Evolutionary conservation across 2,113 vertebrate genomes (phyloP).

Genomic region (Pitta sordida): DNA sequence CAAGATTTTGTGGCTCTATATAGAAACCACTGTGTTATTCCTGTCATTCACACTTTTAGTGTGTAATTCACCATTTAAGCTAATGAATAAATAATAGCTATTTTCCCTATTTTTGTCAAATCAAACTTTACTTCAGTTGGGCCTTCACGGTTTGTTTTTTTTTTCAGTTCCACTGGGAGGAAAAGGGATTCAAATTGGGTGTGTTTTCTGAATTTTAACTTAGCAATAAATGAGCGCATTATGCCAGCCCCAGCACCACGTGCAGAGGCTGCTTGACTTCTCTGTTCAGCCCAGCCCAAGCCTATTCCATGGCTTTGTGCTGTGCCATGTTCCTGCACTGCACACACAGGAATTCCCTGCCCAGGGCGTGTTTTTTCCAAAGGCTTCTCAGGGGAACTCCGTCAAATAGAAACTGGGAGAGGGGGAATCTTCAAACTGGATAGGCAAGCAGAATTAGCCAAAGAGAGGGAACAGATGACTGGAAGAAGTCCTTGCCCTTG

Average conservation of each 20-base stretch:
- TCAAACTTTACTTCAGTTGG: neutral
- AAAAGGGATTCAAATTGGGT: neutral
- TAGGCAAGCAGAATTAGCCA: neutral
- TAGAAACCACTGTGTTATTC: neutral
- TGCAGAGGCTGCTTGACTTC: neutral
- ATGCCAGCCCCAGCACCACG: neutral
- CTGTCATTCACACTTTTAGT: neutral
- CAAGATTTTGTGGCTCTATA: neutral
- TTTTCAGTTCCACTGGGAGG: neutral
- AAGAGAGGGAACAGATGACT: neutral
- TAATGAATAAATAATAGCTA: slow-evolving; percentile 1
- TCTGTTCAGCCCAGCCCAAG: neutral
- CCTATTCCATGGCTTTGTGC: neutral
- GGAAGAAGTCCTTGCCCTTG: neutral
- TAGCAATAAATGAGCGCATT: neutral
- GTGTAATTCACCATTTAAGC: neutral
- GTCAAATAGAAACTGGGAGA: neutral
- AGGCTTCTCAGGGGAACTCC: neutral
- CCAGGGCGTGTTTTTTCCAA: neutral
- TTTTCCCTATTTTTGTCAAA: neutral
- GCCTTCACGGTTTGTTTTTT: neutral
- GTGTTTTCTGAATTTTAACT: neutral
- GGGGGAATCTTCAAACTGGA: neutral
- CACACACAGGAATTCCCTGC: neutral
- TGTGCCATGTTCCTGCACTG: neutral